Evolutionary conservation across 2,797 vertebrate genomes (phyloP).

Genomic region (Setipinna tenuifilis): DNA sequence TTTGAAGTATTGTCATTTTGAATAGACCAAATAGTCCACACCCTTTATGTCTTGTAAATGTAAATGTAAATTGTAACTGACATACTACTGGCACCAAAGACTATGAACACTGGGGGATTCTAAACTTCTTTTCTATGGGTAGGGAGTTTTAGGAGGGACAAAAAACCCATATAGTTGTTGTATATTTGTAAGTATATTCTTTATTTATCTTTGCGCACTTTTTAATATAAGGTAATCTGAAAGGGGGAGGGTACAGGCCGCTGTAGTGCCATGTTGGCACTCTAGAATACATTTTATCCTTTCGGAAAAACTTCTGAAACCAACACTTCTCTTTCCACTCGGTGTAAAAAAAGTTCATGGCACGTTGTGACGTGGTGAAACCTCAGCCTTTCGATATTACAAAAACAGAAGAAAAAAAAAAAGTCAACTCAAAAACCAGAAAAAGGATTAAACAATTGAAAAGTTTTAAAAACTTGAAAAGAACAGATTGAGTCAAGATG

Average conservation of each 20-base stretch:
- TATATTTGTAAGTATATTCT: slow-evolving; percentile 50
- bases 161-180: background rate
- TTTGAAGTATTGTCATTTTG: background rate
- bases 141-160: background rate
- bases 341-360: slow-evolving; percentile 64
- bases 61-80: no score
- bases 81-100: background rate
- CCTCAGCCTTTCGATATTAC: slow-evolving; percentile 36
- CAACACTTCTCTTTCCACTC: slow-evolving; percentile 51
- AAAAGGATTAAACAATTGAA: background rate
- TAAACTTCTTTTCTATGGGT: background rate
- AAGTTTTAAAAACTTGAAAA: slow-evolving; percentile 13
- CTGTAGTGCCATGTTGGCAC: slow-evolving; percentile 85
- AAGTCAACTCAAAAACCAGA: background rate
- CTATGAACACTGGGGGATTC: background rate
- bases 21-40: background rate
- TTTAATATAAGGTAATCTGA: slow-evolving; percentile 79
- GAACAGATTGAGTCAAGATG: slow-evolving; percentile 40
- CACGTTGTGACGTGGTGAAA: slow-evolving; percentile 54
- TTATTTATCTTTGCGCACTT: slow-evolving; percentile 60
- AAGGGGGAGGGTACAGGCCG: slow-evolving; percentile 89
- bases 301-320: slow-evolving; percentile 60
- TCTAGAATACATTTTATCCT: slow-evolving; percentile 72
- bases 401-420: slow-evolving; percentile 29
- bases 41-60: background rate